Evolutionary conservation across 2,113 vertebrate genomes (phyloP), one percentile per base, ranked within the genome.

Genomic region (Panthera tigris): DNA sequence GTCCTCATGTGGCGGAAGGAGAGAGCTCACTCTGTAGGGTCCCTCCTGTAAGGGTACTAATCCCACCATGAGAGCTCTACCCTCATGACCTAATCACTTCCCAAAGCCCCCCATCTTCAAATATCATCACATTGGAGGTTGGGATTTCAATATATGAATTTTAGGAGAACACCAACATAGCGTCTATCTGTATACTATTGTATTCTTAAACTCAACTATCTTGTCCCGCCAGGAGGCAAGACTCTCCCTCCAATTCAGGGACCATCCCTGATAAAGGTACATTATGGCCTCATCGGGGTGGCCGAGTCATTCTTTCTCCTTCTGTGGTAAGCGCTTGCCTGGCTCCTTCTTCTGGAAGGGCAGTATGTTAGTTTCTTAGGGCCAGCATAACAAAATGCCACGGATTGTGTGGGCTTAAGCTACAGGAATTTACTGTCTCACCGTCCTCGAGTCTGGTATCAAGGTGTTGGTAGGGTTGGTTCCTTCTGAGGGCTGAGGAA

Each of bases 391-490:
- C 19, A 65, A 36, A 41, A 1, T 25, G 4, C 33, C n/a, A 50
- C 27, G 12, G 9, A 1, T 68, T 29, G 2, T 16, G 36, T 57
- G 55, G 55, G 5, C 29, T 45, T 45, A 36, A 45, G 33, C 4
- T 45, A 18, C 19, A 87, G 48, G 52, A 27, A 36, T 10, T n/a
- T 50, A 25, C 7, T 45, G 7, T 78, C 29, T 39, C 39, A 14
- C 13, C 9, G 63, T 68, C 41, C 68, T 63, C 39, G 8, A 52
- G 25, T 29, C 39, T 63, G 50, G 48, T 21, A 21, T 25, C 8
- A 8, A 52, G 7, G 14, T 71, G 45, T 31, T 1, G 0, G n/a
- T 9, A 45, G 71, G 4, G 7, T 6, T 33, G 45, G 7, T 33
- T 61, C 23, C 36, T 57, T 61, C 78, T 4, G 8, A 23, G n/a